Base-by-base conservation (phyloP, 2,888 invertebrate species). In the Bombylius major region DNA sequence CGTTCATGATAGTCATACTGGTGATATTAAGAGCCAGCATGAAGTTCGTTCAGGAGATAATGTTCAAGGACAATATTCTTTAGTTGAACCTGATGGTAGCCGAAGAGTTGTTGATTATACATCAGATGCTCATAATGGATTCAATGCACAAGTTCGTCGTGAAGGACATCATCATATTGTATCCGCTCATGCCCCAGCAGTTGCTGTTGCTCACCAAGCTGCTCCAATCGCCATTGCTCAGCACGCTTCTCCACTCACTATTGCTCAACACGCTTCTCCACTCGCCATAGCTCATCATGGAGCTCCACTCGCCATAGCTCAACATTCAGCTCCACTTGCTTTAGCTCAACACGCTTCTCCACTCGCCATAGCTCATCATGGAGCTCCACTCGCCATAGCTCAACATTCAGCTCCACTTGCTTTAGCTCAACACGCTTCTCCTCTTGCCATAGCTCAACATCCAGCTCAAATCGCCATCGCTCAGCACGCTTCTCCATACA, bases 1-100 rank as follows among this genome's bases (percentile, higher is more conserved):
- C 5, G 73, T 73, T 4, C 72, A 73, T 53, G 73, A 73, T 49
- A 65, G 65, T n/a, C 70, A 70, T 45, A 73, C 73, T 11, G 73
- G 73, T 13, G 73, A 73, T 61, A 66, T 73, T 1, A 73, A 73
- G 63, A 71, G 71, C 63, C 73, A 73, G 58, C 71, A 71, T 39
- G 73, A 73, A 64, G 68, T 71, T 56, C 70, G 73, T 51, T 67
- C 70, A 34, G 73, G 73, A 11, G 71, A 71, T 57, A 69, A 70
- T 54, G 73, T 73, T 2, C 67, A 70, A 14, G 73, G 73, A 8
- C 70, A 72, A 54, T 73, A 73, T 51, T 70, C 71, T 3, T 63
- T 73, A 4, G 66, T 73, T 45, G 73, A 73, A 55, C 70, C 73
- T 42, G 73, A 73, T 61, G 73, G 73, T 42, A 67, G 70, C 46